Percentiles rank a stretch among this genome's conserved stretches.
Evolutionary conservation across 2,888 invertebrate genomes (phyloP).

Genomic region (Anorthoa munda): DNA sequence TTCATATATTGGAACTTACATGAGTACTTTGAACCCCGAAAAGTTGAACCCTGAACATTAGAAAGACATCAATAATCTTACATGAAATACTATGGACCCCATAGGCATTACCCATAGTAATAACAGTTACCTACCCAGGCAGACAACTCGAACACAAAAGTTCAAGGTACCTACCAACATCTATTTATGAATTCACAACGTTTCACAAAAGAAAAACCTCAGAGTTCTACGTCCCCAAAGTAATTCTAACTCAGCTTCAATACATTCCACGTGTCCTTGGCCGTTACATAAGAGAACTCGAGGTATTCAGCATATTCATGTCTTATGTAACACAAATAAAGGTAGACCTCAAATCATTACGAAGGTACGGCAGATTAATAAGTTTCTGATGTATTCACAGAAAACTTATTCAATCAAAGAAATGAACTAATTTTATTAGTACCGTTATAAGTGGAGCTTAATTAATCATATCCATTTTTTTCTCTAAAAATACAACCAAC

Average conservation of each 20-base stretch:
- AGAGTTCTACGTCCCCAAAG: conserved; percentile 16
- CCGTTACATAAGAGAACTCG: conserved; percentile 35
- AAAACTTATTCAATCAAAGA: conserved; percentile 11
- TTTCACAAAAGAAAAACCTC: conserved; percentile 14
- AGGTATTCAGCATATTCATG: conserved; percentile 33
- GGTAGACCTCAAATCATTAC: conserved; percentile 26
- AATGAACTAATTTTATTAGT: conserved; percentile 9
- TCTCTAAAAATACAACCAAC: too few relatives aligned
- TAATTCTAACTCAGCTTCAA: conserved; percentile 39
- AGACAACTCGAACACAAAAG: not conserved
- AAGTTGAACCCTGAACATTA: too few relatives aligned
- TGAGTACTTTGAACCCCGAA: too few relatives aligned
- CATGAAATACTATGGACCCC: not conserved
- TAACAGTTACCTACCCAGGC: not conserved
- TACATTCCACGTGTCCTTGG: conserved; percentile 46
- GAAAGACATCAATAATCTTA: too few relatives aligned
- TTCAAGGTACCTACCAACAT: not conserved
- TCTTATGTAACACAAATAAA: conserved; percentile 48
- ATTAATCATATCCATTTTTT: not conserved
- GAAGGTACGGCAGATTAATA: conserved; percentile 12
- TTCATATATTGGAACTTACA: too few relatives aligned
- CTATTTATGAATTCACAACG: conserved; percentile 5
- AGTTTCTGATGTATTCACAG: conserved; percentile 3
- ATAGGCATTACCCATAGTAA: not conserved
- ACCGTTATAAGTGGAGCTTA: not conserved